Evolutionary conservation across 2,888 invertebrate species (phyloP), one percentile per base, ranked within the genome.

Genomic region (Hydroisotoma schaefferi): DNA sequence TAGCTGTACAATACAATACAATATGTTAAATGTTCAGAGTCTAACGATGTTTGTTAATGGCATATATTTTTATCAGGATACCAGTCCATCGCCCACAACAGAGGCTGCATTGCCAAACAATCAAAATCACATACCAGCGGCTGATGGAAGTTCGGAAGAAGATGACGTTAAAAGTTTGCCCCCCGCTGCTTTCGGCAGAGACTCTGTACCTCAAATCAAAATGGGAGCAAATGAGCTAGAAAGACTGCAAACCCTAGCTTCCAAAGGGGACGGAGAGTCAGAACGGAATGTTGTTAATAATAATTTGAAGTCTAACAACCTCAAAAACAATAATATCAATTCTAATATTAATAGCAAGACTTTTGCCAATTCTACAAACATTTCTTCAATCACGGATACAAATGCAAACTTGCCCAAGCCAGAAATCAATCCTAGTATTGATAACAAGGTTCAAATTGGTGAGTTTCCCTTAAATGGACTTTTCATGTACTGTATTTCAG

Each of bases 391-490:
- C 38, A 63, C 60, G 46, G 64, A 67, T 49, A 62, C 59, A 28
- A 67, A 67, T 53, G 67, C 62, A 18, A 67, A 67, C 52, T 59
- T 70, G 49, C 67, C 68, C 44, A 68, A 68, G 40, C 66, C 68
- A 55, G 70, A 68, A 60, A 63, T 67, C 26, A 68, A 64, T 53
- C 63, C 68, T 22, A 61, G 68, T 10, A 64, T 68, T 27, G 67
- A 68, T 48, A 67, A 59, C 29, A 68, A 70, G 46, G 67, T 70
- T 57, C 66, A 67, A 54, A 62, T 68, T 52, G 70, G 70, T 70
- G 57, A 70, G 60, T 57, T n/a, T 4, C 37, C 15, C 33, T 10
- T 8, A n/a, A n/a, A n/a, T n/a, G n/a, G n/a, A n/a, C n/a, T n/a
- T n/a, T n/a, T n/a, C n/a, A n/a, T n/a, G n/a, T n/a, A n/a, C n/a